Evolutionary conservation across 2,888 invertebrate species (phyloP), one percentile per base, ranked within the genome.

Genomic region (Spatulosminthurus flaviceps): DNA sequence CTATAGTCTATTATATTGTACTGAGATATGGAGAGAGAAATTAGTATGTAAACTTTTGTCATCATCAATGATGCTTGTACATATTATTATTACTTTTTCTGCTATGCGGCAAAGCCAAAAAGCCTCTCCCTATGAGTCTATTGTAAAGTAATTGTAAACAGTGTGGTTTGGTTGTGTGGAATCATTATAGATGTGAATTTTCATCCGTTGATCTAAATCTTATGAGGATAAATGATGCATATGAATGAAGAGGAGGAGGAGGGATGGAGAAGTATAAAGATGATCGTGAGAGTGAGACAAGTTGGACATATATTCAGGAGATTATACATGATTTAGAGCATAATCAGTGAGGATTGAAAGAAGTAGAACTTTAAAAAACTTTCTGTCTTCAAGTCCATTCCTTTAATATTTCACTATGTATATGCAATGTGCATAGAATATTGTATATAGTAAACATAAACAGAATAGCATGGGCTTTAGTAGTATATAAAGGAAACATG

Each of bases 271-370:
- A 2, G 7, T 4, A 21, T 5, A n/a, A n/a, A n/a, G 22, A 22
- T 64, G 64, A 64, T 64, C 64, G 64, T 64, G 64, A 64, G 64
- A 64, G 64, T 24, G 64, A 26, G 22, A 64, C 64, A n/a, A 24
- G 26, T 24, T 64, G 64, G 22, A 1, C 21, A 19, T 26, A 21
- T 24, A 28, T n/a, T 19, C 5, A 13, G 16, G 19, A 51, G 16
- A 51, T 51, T 29, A 67, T n/a, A 28, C 29, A 67, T 24, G 67
- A 67, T 67, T 67, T 67, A 67, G 67, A 67, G n/a, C 67, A 67
- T 28, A 26, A 67, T 67, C 28, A 29, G 9, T 26, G 16, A 67
- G 28, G 24, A 67, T 29, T 67, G 29, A 67, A n/a, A 29, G n/a
- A 67, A 67, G 67, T 67, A 67, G 67, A 67, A 67, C 26, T 67